phyloP scores from a whole-genome alignment of 2,113 vertebrate species.

The Hemicordylus capensis region DNA sequence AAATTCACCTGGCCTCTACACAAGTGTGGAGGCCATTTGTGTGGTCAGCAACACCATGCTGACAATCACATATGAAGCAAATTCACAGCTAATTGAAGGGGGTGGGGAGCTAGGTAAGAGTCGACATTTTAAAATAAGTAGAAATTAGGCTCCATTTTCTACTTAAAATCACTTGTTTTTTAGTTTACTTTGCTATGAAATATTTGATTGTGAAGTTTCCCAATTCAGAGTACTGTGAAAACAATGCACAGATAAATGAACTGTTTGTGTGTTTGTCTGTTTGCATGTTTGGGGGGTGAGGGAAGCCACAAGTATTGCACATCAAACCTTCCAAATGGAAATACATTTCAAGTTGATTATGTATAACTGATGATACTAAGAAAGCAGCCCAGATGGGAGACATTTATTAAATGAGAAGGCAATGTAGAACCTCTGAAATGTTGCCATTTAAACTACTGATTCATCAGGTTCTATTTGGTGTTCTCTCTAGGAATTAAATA shows the following conservation, averaged over 20 bases:
- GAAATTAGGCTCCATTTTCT: too few species aligned
- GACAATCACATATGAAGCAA: too few species aligned
- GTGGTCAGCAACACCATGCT: too few species aligned
- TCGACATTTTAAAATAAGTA: too few species aligned
- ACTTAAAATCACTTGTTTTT: too few species aligned
- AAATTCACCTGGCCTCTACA: too few species aligned
- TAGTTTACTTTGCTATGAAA: background rate
- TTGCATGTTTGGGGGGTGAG: too few species aligned
- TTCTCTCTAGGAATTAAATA: background rate
- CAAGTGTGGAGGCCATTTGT: too few species aligned
- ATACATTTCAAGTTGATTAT: background rate
- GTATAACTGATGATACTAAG: background rate
- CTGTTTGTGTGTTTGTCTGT: background rate
- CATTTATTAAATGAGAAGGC: background rate
- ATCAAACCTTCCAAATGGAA: background rate
- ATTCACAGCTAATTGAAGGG: too few species aligned
- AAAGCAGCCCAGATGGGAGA: conserved; percentile 2
- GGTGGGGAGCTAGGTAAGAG: too few species aligned
- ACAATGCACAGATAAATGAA: background rate
- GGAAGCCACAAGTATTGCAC: background rate
- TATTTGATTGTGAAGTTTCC: background rate
- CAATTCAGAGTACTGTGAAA: background rate
- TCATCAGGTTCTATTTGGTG: background rate
- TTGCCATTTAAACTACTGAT: background rate
- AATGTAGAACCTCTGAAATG: background rate